Percentiles rank a stretch among this genome's conserved stretches.
phyloP scores from a whole-genome alignment of 2,888 invertebrate genomes.

The Eupithecia inturbata region DNA sequence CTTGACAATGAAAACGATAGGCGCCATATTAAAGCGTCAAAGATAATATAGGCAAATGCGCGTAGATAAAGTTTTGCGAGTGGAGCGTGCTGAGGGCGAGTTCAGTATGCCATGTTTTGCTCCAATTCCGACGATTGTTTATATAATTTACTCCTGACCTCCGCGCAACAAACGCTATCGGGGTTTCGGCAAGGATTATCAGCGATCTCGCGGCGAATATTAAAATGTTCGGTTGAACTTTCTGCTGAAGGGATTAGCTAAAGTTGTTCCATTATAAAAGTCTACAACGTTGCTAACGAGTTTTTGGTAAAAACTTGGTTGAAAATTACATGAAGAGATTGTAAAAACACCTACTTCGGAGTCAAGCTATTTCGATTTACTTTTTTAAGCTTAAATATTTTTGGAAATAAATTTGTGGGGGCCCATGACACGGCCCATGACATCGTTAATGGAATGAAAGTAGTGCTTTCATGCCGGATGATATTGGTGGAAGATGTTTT shows the following conservation, averaged over 20 bases:
- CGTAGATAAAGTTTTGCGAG: conserved; percentile 15
- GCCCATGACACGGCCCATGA: conserved; percentile 4
- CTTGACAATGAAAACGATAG: neutral
- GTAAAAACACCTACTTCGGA: neutral
- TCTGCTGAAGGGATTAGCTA: conserved; percentile 39
- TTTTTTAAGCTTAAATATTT: neutral
- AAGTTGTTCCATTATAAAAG: conserved; percentile 38
- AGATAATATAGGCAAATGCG: neutral
- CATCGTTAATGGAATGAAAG: neutral
- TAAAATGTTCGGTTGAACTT: conserved; percentile 42
- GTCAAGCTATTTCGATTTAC: neutral
- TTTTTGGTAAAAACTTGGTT: conserved; percentile 13
- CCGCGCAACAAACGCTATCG: conserved; percentile 39
- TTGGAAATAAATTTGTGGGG: neutral
- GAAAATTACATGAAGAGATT: conserved; percentile 13
- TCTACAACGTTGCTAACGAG: conserved; percentile 21
- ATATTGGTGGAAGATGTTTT: neutral
- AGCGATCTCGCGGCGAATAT: conserved; percentile 38
- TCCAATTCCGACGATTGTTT: conserved; percentile 39
- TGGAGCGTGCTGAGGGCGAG: conserved; percentile 28
- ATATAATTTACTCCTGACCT: conserved; percentile 42
- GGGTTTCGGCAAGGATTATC: conserved; percentile 42
- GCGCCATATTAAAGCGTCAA: neutral
- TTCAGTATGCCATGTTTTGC: conserved; percentile 41
- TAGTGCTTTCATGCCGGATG: neutral